phyloP scores from a whole-genome alignment of 1,140 invertebrate species.

The Armadillidium nasatum region DNA sequence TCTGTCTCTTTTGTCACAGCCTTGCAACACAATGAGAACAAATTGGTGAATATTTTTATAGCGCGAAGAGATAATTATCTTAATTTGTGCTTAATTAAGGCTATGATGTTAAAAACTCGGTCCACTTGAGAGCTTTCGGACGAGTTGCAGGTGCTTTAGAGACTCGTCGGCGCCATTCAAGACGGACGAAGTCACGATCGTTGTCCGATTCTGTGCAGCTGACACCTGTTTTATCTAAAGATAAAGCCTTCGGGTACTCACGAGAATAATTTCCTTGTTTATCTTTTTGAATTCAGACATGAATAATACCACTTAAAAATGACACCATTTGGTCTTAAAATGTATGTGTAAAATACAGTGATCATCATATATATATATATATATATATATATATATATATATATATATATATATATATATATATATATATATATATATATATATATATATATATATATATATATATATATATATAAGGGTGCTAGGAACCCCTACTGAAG shows the following conservation, averaged over 20 bases:
- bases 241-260: background rate
- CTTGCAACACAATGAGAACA: no score
- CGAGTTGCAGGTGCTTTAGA: background rate
- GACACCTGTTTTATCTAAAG: conserved; percentile 10
- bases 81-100: background rate
- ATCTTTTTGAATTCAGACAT: background rate
- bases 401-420: no score
- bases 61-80: background rate
- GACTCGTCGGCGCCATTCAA: background rate
- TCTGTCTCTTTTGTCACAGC: no score
- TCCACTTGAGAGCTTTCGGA: conserved; percentile 9
- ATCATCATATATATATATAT: background rate
- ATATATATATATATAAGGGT: no score
- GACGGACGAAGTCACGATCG: background rate
- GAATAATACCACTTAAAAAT: no score
- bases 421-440: no score
- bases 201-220: conserved; percentile 2
- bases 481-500: no score
- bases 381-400: no score
- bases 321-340: no score
- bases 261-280: background rate
- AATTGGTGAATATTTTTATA: background rate
- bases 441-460: no score
- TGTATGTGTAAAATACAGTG: background rate
- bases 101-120: background rate